These are phyloP conservation scores for Leucoma salicis DNA, from an alignment of 2,888 invertebrate genomes.

Conservation along the genomic window DNA sequence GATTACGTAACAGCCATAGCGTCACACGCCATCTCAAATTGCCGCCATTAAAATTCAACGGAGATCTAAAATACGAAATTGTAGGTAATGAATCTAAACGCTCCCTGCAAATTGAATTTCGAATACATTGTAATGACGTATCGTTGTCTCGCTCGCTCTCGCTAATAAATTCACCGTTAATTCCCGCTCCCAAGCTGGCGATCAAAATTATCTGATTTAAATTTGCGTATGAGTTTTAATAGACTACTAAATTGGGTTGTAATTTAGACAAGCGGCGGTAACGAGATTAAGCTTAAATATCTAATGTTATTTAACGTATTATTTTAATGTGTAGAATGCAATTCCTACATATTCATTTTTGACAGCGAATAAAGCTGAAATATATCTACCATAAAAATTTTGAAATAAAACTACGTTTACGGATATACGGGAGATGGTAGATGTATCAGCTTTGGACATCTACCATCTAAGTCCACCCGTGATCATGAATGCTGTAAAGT, in stretches of 20 bases:
- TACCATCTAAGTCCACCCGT: no score
- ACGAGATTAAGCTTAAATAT: not conserved
- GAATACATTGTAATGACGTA: conserved; percentile 39
- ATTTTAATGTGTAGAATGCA: no score
- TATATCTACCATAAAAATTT: no score
- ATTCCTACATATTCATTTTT: no score
- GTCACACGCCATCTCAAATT: conserved; percentile 57
- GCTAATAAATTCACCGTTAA: conserved; percentile 32
- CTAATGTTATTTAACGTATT: no score
- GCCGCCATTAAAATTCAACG: conserved; percentile 59
- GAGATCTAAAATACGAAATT: conserved; percentile 55
- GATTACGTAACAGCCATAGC: conserved; percentile 49
- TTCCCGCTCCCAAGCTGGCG: conserved; percentile 12
- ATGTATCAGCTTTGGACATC: no score
- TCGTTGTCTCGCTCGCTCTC: conserved; percentile 29
- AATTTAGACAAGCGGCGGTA: conserved; percentile 2
- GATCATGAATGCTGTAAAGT: no score
- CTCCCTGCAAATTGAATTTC: conserved; percentile 44
- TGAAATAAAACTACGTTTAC: no score
- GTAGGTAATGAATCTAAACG: conserved; percentile 48
- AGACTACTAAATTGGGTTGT: conserved; percentile 1
- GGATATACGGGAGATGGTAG: no score
- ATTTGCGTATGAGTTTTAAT: conserved; percentile 14
- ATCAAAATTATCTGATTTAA: conserved; percentile 21
- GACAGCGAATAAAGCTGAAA: no score